These are phyloP conservation scores for Podilymbus podiceps DNA, from an alignment of 2,113 vertebrate species.

Conservation along the genomic window DNA sequence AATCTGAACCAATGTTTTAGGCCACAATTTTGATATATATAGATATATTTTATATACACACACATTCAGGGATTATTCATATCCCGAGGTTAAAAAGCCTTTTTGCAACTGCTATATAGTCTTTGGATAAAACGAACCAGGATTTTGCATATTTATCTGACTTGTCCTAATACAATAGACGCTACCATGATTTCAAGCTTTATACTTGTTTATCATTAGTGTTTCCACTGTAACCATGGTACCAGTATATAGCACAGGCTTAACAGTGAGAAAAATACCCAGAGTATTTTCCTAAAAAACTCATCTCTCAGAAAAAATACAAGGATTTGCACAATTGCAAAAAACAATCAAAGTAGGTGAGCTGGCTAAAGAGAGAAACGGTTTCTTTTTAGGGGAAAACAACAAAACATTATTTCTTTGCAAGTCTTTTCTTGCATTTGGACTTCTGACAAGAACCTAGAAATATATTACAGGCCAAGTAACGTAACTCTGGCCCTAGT, in stretches of 20 bases:
- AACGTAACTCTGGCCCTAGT: neutral
- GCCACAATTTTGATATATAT: neutral
- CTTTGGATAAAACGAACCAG: neutral
- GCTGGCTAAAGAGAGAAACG: neutral
- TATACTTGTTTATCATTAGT: conserved; percentile 51
- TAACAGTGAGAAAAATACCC: conserved; percentile 44
- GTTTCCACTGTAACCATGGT: conserved; percentile 76
- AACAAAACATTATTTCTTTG: neutral
- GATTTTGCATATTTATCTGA: neutral
- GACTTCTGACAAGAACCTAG: neutral
- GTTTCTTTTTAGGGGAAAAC: neutral
- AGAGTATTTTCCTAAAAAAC: conserved; percentile 33
- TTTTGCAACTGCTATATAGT: neutral
- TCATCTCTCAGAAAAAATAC: neutral
- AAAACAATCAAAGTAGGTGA: neutral
- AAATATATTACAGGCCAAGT: neutral
- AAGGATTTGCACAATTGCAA: neutral
- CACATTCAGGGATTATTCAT: neutral
- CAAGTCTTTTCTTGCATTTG: neutral
- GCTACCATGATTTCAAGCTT: conserved; percentile 39
- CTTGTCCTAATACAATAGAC: conserved; percentile 10
- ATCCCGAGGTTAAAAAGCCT: neutral
- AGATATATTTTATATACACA: too few relatives aligned
- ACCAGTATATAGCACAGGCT: conserved; percentile 57
- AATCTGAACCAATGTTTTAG: neutral